Conservation (phyloP, 1,140 invertebrate genomes). For the Aphelinus certus region DNA sequence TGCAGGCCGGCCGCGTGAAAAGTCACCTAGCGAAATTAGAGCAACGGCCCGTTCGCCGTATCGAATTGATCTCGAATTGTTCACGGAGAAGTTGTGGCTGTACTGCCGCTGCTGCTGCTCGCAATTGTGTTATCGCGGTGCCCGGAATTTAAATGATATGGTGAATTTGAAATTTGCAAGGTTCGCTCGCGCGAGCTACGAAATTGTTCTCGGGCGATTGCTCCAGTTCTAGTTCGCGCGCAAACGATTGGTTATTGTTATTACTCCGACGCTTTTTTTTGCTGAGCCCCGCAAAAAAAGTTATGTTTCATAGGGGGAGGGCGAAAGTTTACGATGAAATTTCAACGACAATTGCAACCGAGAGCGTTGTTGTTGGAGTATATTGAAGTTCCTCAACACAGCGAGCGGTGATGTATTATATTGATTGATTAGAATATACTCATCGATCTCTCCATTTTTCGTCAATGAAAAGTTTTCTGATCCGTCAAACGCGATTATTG, state of each 20-base stretch:
- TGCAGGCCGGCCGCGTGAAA: not conserved
- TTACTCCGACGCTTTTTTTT: not conserved
- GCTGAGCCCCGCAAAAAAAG: no score
- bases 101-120: not conserved
- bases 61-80: constrained; percentile 8
- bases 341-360: no score
- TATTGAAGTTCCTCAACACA: no score
- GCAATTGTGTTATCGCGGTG: not conserved
- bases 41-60: not conserved
- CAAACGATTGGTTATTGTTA: constrained; percentile 19
- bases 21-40: constrained; percentile 9
- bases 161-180: constrained; percentile 13
- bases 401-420: no score
- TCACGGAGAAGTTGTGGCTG: not conserved
- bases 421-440: no score
- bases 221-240: not conserved
- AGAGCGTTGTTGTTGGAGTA: no score
- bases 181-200: not conserved
- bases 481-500: no score
- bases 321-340: no score
- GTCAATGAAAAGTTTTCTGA: no score
- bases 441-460: no score
- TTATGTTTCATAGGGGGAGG: no score
- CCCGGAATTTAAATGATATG: constrained; percentile 30
- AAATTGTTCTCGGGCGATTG: constrained; percentile 14